Conservation (phyloP, 2,797 vertebrate genomes). For the Scolopax bukidnonensis region DNA sequence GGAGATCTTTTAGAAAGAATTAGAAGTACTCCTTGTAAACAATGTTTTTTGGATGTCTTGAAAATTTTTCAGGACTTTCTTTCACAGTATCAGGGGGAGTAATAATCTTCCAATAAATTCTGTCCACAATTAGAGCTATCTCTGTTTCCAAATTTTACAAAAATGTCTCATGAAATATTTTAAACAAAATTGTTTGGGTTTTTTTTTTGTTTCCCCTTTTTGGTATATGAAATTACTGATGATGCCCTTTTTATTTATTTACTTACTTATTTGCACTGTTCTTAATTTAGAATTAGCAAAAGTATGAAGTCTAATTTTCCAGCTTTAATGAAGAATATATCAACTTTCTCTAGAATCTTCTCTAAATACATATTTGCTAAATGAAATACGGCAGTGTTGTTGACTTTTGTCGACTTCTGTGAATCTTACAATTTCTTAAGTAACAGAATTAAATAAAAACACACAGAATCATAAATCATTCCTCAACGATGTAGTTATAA, state of each 20-base stretch:
- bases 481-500: rapidly evolving
- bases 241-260: not conserved
- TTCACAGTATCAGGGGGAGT: not conserved
- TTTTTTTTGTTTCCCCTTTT: not conserved
- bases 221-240: not conserved
- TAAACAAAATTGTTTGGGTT: not conserved
- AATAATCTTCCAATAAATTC: not conserved
- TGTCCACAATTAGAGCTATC: not conserved
- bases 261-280: not conserved
- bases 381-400: not conserved
- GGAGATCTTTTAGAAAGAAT: not conserved
- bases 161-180: not conserved
- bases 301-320: not conserved
- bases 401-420: not conserved
- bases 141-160: not conserved
- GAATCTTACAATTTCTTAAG: not conserved
- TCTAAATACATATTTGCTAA: not conserved
- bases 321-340: not conserved
- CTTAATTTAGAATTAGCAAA: not conserved
- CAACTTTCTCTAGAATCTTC: not conserved
- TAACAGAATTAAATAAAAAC: not conserved
- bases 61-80: not conserved
- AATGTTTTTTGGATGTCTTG: not conserved
- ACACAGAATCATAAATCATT: not conserved
- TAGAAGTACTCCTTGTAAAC: not conserved